phyloP scores from a whole-genome alignment of 2,888 invertebrate species.

The Phytoseiulus persimilis region DNA sequence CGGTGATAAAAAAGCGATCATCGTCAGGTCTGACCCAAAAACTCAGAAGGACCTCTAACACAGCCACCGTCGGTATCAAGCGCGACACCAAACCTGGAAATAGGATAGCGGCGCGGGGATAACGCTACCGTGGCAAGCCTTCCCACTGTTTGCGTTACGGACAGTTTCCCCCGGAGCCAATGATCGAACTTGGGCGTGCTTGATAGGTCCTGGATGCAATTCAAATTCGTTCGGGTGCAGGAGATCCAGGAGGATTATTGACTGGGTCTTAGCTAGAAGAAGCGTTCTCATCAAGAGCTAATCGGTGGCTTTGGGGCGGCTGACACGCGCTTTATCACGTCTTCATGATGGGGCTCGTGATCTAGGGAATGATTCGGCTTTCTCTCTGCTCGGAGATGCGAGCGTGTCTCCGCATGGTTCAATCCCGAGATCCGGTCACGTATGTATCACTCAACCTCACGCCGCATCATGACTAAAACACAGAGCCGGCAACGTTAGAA shows the following conservation, averaged over 20 bases:
- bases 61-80: neutral
- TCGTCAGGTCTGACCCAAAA: neutral
- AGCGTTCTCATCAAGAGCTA: no score
- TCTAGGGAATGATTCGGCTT: no score
- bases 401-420: neutral
- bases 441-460: neutral
- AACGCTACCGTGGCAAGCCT: neutral
- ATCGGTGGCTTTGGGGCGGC: no score
- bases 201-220: no score
- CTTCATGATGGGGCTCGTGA: no score
- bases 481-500: neutral
- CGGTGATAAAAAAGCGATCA: constrained; percentile 5
- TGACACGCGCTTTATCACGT: no score
- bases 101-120: neutral
- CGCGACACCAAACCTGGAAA: neutral
- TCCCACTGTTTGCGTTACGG: no score
- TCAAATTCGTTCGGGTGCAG: no score
- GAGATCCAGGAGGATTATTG: no score
- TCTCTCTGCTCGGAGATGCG: neutral
- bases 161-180: no score
- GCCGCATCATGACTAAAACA: neutral
- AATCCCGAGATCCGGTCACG: neutral
- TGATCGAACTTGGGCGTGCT: no score
- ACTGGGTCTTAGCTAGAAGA: no score
- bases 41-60: neutral